Conservation (phyloP, 2,888 invertebrate genomes). For the Sesia bembeciformis region DNA sequence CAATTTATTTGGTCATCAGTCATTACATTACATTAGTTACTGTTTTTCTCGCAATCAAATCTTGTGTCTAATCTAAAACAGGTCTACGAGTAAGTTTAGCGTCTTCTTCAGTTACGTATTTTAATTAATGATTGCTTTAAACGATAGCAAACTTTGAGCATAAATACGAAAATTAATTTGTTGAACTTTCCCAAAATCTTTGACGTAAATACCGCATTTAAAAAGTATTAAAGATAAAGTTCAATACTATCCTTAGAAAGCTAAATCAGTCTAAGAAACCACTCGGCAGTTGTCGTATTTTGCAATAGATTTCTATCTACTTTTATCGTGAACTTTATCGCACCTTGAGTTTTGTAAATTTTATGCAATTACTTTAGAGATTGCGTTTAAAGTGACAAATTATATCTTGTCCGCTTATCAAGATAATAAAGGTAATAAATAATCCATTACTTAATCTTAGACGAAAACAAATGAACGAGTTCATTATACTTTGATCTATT, state of each 20-base stretch:
- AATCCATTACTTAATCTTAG: no score
- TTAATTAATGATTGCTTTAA: no score
- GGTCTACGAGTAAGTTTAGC: neutral
- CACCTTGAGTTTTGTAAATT: neutral
- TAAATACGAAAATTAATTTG: no score
- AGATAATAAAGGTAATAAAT: neutral
- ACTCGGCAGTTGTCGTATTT: neutral
- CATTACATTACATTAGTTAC: constrained; percentile 11
- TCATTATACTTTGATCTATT: no score
- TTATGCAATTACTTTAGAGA: no score
- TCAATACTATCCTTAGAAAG: neutral
- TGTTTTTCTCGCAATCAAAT: constrained; percentile 25
- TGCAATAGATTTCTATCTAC: neutral
- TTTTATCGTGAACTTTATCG: neutral
- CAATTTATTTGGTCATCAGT: constrained; percentile 47
- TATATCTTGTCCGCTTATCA: neutral
- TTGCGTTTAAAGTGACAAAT: neutral
- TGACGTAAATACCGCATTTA: no score
- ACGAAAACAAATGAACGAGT: no score
- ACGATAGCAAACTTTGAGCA: no score
- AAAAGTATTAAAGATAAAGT: no score
- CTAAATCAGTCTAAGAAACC: neutral
- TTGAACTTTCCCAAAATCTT: no score
- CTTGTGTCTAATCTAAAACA: constrained; percentile 5
- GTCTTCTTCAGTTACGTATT: neutral